Conservation (phyloP, 2,113 vertebrate genomes). For the Sterna hirundo region DNA sequence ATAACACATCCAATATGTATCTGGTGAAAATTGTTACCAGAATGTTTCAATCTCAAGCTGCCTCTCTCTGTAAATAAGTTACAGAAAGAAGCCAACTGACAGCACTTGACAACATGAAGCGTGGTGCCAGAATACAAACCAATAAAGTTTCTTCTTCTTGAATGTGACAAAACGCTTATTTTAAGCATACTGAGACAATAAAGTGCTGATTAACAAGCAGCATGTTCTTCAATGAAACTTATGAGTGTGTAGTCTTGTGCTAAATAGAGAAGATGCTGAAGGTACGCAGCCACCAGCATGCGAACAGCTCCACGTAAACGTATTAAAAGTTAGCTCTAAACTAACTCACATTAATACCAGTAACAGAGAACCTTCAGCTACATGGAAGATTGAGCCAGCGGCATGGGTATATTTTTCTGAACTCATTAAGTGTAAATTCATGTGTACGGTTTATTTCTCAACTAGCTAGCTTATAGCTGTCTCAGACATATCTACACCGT, state of each 20-base stretch:
- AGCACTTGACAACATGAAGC: conserved; percentile 46
- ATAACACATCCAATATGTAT: conserved; percentile 5
- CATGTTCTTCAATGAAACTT: conserved; percentile 28
- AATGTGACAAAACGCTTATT: conserved; percentile 51
- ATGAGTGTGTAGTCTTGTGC: not conserved
- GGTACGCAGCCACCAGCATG: not conserved
- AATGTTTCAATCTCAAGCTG: conserved; percentile 31
- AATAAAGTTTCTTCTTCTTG: conserved; percentile 39
- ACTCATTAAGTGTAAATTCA: not conserved
- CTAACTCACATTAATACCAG: not conserved
- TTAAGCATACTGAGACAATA: conserved; percentile 54
- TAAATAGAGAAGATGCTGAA: conserved; percentile 1
- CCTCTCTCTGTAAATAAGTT: not conserved
- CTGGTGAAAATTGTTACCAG: conserved; percentile 21
- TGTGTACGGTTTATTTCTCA: not conserved
- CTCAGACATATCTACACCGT: not conserved
- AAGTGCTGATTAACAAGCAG: conserved; percentile 54
- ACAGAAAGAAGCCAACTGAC: conserved; percentile 51
- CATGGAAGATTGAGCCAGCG: not conserved
- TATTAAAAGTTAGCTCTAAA: not conserved
- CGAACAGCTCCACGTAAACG: not conserved
- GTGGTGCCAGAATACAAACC: conserved; percentile 43
- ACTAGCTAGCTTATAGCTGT: not conserved
- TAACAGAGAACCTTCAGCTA: not conserved
- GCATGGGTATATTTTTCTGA: not conserved